phyloP scores from a whole-genome alignment of 2,113 vertebrate genomes.

The Odontesthes bonariensis region DNA sequence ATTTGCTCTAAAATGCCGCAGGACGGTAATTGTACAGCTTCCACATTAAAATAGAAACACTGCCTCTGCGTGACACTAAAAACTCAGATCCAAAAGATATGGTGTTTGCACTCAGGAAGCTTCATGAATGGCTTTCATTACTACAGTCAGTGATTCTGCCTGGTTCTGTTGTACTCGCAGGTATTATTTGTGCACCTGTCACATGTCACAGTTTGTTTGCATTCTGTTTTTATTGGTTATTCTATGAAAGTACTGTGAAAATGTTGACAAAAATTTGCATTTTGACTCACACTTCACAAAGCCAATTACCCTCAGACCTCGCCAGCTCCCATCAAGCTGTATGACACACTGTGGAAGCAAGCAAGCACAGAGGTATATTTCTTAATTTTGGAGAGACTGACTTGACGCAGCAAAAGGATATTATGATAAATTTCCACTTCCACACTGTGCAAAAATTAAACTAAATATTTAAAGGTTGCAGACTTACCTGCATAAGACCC shows the following conservation, averaged over 20 bases:
- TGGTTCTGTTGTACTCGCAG: constrained; percentile 16
- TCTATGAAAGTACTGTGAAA: constrained; percentile 60
- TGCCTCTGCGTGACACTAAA: constrained; percentile 22
- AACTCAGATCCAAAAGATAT: constrained; percentile 39
- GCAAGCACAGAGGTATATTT: constrained; percentile 17
- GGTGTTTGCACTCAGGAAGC: constrained; percentile 12
- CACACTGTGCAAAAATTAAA: constrained; percentile 5
- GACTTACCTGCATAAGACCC: background rate
- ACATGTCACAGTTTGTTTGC: constrained; percentile 55
- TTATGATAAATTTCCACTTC: background rate
- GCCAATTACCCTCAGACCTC: constrained; percentile 67
- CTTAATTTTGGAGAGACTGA: constrained; percentile 32
- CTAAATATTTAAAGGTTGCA: background rate
- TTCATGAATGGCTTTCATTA: constrained; percentile 56
- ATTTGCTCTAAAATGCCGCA: constrained; percentile 26
- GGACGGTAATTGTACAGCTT: constrained; percentile 29
- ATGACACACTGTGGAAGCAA: constrained; percentile 26
- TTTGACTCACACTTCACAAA: constrained; percentile 61
- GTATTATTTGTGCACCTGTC: constrained; percentile 67
- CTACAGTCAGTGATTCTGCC: constrained; percentile 57
- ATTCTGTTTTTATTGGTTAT: constrained; percentile 47
- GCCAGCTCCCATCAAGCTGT: constrained; percentile 32
- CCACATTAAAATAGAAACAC: constrained; percentile 27
- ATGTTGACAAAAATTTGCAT: constrained; percentile 70
- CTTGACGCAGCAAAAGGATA: constrained; percentile 6